Base-by-base conservation (phyloP, 2,113 vertebrate species). In the Neopipo cinnamomea region DNA sequence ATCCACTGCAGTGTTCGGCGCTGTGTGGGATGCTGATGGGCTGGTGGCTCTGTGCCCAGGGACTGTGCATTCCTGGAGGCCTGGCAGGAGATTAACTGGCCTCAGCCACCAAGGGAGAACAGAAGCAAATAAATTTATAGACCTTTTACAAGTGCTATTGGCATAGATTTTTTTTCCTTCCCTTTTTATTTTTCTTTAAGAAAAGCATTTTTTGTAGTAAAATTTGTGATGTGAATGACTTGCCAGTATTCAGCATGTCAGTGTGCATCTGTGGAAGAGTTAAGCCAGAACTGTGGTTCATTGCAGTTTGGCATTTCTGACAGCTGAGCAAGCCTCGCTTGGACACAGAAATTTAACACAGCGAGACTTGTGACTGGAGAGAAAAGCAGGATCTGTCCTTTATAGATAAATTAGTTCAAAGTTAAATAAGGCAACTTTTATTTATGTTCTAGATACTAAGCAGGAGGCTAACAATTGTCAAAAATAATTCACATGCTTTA, bases 401-500 rank as follows among this genome's bases (percentile, higher is more conserved):
- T 67, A 58, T 37, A 78, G 68, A 96, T 91, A 95, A 89, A 96
- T 91, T 78, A 87, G 55, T 75, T 94, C 73, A 76, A 82, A 91
- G 89, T 91, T 94, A 89, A 95, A 91, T 77, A 95, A 89, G 12
- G 11, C 49, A 84, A 86, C 31, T 91, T 94, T 78, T 91, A 92
- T 95, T 96, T 96, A 89, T 16, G 3, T 87, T 73, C 76, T 72
- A 65, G 62, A 56, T 89, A 82, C 37, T 92, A 93, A 94, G 58
- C 3, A 18, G 70, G 84, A 93, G 35, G 44, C 65, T 86, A 88
- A 77, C 52, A 91, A 89, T 95, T 79, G 73, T 93, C 52, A 79
- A 89, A 94, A 96, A 91, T 81, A 94, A 94, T 75, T 91, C 92
- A 91, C 53, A 5, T 75, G 44, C 53, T 91, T 96, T 96, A 93